A percentile compares a stretch with the other conserved stretches of the same genome.
These are phyloP conservation scores for Dasyprocta punctata DNA, from an alignment of 2,113 vertebrate genomes.

Conservation along the genomic window DNA sequence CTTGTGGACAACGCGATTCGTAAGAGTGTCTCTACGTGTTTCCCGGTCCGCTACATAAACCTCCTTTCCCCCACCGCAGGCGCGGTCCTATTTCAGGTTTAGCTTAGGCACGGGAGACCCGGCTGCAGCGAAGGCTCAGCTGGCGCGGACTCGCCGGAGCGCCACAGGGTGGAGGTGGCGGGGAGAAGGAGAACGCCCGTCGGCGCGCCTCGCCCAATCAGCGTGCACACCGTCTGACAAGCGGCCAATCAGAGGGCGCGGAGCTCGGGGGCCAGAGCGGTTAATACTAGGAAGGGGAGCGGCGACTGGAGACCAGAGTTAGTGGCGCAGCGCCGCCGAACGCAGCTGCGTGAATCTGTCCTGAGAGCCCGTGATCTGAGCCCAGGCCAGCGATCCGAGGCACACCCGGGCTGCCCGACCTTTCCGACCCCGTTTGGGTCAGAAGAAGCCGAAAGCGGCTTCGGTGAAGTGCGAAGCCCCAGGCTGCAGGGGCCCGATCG, in stretches of 20 bases:
- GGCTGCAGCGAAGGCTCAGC: constrained; percentile 57
- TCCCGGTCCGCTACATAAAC: background rate
- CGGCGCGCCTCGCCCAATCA: constrained; percentile 70
- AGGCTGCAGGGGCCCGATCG: background rate
- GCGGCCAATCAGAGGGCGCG: constrained; percentile 77
- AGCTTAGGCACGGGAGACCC: background rate
- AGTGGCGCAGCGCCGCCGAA: background rate
- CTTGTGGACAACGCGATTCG: background rate
- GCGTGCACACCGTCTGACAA: constrained; percentile 52
- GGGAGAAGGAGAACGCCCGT: constrained; percentile 12
- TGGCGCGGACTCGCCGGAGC: background rate
- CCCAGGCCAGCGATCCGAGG: background rate
- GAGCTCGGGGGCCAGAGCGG: constrained; percentile 37
- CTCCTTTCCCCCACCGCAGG: background rate
- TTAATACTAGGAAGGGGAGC: constrained; percentile 75
- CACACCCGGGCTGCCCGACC: background rate
- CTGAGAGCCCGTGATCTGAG: background rate
- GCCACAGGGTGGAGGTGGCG: background rate
- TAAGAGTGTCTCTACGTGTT: constrained; percentile 9
- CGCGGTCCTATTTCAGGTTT: background rate
- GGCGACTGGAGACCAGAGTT: background rate
- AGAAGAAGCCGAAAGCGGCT: constrained; percentile 40
- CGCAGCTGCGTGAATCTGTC: background rate
- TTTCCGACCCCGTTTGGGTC: background rate
- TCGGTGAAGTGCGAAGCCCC: background rate